These are phyloP conservation scores for Panurus biarmicus DNA, from an alignment of 2,113 vertebrate species.

Conservation along the genomic window DNA sequence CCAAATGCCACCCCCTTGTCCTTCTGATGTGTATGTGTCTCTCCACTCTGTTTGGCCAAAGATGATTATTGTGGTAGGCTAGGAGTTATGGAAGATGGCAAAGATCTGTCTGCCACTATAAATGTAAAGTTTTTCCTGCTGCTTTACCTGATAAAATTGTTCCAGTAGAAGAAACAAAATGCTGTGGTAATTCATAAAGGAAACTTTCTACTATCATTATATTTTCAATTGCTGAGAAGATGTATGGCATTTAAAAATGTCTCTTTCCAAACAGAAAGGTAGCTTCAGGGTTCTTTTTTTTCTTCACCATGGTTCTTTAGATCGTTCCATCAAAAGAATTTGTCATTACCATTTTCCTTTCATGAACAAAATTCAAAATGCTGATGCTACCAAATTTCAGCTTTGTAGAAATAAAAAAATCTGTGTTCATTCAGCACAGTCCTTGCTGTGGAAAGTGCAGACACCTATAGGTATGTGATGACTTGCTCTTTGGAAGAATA, in stretches of 20 bases:
- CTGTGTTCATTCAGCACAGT: neutral
- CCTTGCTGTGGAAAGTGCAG: slow-evolving; percentile 10
- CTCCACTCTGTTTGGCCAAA: neutral
- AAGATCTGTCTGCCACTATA: neutral
- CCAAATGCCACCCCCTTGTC: neutral
- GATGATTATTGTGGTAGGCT: neutral
- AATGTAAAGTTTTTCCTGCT: slow-evolving; percentile 13
- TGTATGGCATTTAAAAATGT: slow-evolving; percentile 31
- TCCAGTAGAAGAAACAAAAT: neutral
- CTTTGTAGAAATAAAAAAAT: slow-evolving; percentile 12
- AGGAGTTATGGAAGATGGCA: neutral
- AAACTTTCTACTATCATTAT: slow-evolving; percentile 18
- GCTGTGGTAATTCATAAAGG: neutral
- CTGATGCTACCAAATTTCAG: neutral
- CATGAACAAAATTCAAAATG: slow-evolving; percentile 17
- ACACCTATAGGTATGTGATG: neutral
- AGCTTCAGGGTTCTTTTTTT: neutral
- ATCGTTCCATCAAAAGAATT: slow-evolving; percentile 19
- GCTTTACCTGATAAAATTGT: neutral
- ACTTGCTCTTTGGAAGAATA: neutral
- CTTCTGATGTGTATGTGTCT: neutral
- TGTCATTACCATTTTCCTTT: slow-evolving; percentile 28
- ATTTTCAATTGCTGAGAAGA: slow-evolving; percentile 20
- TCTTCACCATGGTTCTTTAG: slow-evolving; percentile 3
- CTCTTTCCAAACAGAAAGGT: slow-evolving; percentile 12